Percentiles rank a stretch among this genome's conserved stretches.
phyloP scores from a whole-genome alignment of 1,140 invertebrate species.

The Ceratosolen fusciceps region DNA sequence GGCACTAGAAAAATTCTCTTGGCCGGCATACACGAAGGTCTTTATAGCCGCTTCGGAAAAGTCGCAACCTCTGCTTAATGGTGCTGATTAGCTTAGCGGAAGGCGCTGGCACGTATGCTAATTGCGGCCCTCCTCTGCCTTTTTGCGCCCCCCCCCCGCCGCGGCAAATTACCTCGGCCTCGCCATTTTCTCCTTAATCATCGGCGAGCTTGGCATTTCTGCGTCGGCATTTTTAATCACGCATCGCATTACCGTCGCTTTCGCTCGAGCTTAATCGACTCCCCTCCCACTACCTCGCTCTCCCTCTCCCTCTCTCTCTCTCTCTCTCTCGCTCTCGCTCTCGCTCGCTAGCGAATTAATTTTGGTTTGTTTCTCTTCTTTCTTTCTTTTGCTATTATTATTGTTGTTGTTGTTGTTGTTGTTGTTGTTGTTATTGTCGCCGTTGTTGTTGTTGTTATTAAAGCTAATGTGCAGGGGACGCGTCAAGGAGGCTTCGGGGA shows the following conservation, averaged over 20 bases:
- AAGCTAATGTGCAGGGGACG: too few species aligned
- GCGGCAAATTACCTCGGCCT: background rate
- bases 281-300: too few species aligned
- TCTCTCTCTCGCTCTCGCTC: too few species aligned
- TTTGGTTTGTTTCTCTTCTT: too few species aligned
- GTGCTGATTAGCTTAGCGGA: conserved; percentile 12
- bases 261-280: background rate
- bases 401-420: too few species aligned
- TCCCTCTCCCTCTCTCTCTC: too few species aligned
- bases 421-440: too few species aligned
- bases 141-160: background rate
- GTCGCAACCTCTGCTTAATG: conserved; percentile 17
- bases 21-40: conserved; percentile 19
- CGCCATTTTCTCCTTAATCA: background rate
- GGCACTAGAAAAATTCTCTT: background rate
- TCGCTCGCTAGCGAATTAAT: too few species aligned
- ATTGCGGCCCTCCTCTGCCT: background rate
- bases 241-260: background rate
- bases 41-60: conserved; percentile 31
- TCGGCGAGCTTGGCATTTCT: background rate
- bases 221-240: too few species aligned
- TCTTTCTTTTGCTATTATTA: too few species aligned
- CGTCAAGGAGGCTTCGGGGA: too few species aligned
- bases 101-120: background rate
- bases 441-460: too few species aligned